Conservation (phyloP, 2,888 invertebrate species). For the Abrostola triplasia region DNA sequence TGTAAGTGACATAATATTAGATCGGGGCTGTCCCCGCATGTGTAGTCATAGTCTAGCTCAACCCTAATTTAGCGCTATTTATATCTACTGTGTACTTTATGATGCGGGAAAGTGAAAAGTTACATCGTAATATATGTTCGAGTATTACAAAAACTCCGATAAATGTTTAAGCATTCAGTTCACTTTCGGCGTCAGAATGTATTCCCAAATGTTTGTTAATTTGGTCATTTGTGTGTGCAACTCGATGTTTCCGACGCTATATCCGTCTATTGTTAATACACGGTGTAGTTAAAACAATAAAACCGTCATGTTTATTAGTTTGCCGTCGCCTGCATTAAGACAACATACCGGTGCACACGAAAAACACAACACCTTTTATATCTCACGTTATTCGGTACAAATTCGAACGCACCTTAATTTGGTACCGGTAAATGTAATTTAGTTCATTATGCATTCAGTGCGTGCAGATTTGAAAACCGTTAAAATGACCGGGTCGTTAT, state of each 20-base stretch:
- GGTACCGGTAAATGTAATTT: conserved; percentile 32
- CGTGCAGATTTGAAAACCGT: conserved; percentile 51
- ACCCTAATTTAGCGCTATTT: background rate
- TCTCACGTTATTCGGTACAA: conserved; percentile 22
- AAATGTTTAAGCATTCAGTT: conserved; percentile 33
- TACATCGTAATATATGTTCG: background rate
- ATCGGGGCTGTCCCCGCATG: background rate
- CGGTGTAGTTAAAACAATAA: conserved; percentile 54
- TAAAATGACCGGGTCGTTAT: conserved; percentile 51
- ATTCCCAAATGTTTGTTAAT: conserved; percentile 41
- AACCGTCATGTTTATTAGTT: conserved; percentile 63
- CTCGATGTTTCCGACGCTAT: conserved; percentile 28
- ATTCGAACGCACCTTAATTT: conserved; percentile 29
- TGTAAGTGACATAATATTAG: background rate
- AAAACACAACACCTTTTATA: conserved; percentile 15
- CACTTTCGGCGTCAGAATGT: conserved; percentile 18
- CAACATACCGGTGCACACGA: conserved; percentile 30
- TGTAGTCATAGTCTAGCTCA: background rate
- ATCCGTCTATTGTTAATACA: conserved; percentile 63
- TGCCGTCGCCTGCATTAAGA: conserved; percentile 49
- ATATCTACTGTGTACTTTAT: background rate
- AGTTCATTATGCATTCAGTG: conserved; percentile 54
- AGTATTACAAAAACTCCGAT: background rate
- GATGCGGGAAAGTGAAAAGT: background rate
- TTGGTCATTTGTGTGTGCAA: conserved; percentile 37